Base-by-base conservation (phyloP, 2,888 invertebrate genomes). In the Pandemis heparana region DNA sequence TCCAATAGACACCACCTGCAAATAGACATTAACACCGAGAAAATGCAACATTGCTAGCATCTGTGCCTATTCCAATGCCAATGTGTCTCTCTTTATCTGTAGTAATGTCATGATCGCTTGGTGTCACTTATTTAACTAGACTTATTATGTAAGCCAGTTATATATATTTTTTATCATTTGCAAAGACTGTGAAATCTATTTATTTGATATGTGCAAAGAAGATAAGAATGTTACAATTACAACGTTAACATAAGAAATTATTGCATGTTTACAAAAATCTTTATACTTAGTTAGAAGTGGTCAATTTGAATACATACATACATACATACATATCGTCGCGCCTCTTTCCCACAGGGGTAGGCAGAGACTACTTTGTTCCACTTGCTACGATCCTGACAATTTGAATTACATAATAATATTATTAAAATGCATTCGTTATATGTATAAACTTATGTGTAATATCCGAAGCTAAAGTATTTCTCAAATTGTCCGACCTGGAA, bases 151-250 rank as follows among this genome's bases (percentile, higher is more conserved):
- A 32, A 32, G 4, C 23, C 23, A 32, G 23, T 16, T 51, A n/a
- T 51, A 51, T 7, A 7, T 16, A 1, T 51, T 51, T 51, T 6
- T 12, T 43, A 43, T 43, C 43, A 43, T 12, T 4, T 12, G 10
- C 12, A 48, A 16, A 51, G n/a, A 51, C 16, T n/a, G 7, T 38
- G 10, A 10, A 14, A 38, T 62, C 16, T n/a, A 18, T 53, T 53
- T 53, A 53, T 53, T 16, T 18, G 18, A 53, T 16, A 53, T 18
- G 8, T 18, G 9, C 18, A 9, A 9, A 53, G n/a, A 51, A n/a
- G 51, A 51, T 51, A 53, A 18, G 53, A 18, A 53, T 7, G 18
- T 53, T 53, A 53, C 18, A 53, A 53, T 53, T 53, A 53, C 18
- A 53, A 53, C 2, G 8, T 8, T 53, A 53, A 18, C 16, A 53